Conservation (phyloP, 2,888 invertebrate species). For the Chalcosyrphus nemorum region DNA sequence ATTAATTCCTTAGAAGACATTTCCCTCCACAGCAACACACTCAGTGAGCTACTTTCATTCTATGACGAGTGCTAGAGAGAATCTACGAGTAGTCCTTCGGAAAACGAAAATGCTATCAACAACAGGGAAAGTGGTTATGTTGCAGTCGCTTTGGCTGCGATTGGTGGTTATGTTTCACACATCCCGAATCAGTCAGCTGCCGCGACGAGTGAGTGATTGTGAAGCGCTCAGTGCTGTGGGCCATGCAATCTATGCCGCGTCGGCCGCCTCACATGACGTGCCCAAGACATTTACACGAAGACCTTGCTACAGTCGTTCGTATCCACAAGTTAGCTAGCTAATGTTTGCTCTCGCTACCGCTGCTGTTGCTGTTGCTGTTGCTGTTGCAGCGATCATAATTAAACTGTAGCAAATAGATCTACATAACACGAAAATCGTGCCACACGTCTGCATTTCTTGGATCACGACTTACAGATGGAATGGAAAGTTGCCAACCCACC, state of each 20-base stretch:
- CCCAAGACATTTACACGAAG: conserved; percentile 49
- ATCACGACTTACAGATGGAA: conserved; percentile 69
- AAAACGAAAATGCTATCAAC: conserved; percentile 44
- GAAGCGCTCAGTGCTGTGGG: conserved; percentile 34
- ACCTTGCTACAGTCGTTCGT: conserved; percentile 48
- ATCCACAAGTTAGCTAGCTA: conserved; percentile 15
- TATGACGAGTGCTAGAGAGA: background rate
- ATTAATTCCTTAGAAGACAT: conserved; percentile 40
- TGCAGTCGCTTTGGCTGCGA: background rate
- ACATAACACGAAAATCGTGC: conserved; percentile 74
- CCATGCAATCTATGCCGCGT: conserved; percentile 47
- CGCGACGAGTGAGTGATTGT: conserved; percentile 46
- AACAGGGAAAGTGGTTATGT: conserved; percentile 54
- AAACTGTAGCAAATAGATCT: conserved; percentile 74
- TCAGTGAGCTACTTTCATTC: conserved; percentile 44
- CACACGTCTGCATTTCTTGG: conserved; percentile 72
- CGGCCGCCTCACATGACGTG: conserved; percentile 56
- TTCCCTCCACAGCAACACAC: conserved; percentile 19
- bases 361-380: conserved; percentile 31
- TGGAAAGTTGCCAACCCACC: conserved; percentile 28
- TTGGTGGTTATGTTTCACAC: conserved; percentile 30
- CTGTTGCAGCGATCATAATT: conserved; percentile 67
- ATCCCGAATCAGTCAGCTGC: conserved; percentile 33
- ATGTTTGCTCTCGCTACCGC: conserved; percentile 52
- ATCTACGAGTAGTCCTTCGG: conserved; percentile 33